Percentiles rank a stretch among this genome's conserved stretches.
Conservation (phyloP, 2,888 invertebrate genomes). For the Sialis lutaria region DNA sequence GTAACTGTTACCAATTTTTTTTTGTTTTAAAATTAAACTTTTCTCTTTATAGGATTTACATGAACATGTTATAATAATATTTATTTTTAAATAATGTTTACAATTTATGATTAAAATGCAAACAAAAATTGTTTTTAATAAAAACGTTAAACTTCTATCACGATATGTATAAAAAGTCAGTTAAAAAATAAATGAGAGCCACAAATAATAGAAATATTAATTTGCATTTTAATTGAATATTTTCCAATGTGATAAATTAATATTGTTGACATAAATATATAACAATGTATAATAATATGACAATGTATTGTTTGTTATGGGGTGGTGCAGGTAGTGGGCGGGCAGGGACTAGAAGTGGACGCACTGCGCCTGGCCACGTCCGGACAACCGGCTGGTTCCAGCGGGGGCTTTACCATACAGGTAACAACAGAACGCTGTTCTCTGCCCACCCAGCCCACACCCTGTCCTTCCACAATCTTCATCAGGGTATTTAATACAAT, state of each 20-base stretch:
- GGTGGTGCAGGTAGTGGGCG: conserved; percentile 30
- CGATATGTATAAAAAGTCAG: too few relatives aligned
- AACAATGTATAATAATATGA: not conserved
- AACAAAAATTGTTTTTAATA: too few relatives aligned
- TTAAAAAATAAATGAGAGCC: too few relatives aligned
- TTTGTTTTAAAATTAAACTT: too few relatives aligned
- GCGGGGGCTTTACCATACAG: conserved; percentile 24
- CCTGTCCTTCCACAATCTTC: not conserved
- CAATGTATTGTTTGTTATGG: conserved; percentile 12
- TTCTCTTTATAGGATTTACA: too few relatives aligned
- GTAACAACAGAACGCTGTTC: conserved; percentile 14
- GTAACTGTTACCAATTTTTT: too few relatives aligned
- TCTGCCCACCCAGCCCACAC: conserved; percentile 3
- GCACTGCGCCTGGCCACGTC: conserved; percentile 24
- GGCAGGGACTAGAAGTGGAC: conserved; percentile 24
- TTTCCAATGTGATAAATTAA: not conserved
- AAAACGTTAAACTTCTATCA: too few relatives aligned
- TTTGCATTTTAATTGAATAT: not conserved
- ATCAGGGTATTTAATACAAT: too few relatives aligned
- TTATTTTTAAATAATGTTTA: too few relatives aligned
- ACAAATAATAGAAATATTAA: not conserved
- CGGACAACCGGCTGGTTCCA: conserved; percentile 29
- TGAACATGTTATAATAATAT: too few relatives aligned
- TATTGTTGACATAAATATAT: not conserved
- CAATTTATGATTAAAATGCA: too few relatives aligned